Base-by-base conservation (phyloP, 2,888 invertebrate genomes). In the Hanleya hanleyi region DNA sequence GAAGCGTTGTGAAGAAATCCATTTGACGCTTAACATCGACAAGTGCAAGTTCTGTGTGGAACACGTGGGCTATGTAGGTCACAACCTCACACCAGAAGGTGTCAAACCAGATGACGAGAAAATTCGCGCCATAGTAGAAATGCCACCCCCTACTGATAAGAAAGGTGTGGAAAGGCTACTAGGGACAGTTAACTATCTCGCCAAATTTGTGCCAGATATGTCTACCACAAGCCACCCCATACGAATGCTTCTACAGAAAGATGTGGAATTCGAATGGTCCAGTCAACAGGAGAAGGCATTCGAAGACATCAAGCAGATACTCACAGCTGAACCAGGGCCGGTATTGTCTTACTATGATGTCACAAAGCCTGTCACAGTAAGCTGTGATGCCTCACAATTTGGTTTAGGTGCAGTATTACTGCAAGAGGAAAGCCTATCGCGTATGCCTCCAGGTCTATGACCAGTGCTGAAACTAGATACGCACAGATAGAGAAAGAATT, bases 141-240 rank as follows among this genome's bases (percentile, higher is more conserved):
- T 62, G 62, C 26, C 62, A 33, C 9, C 32, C 7, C 62, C 62
- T 75, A 15, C 5, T 50, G 61, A 50, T 12, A 41, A 64, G 26
- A 33, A 64, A 22, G 66, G 72, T 38, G 33, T 78, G 26, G 65
- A 75, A 71, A 75, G 61, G 22, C 32, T 80, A 0, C 38, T 79
- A 0, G 77, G 77, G 7, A 80, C 70, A 73, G 69, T 77, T 7
- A 76, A 36, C 1, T 78, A 79, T 33, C 51, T 77, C 0, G 33
- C 69, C 18, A 74, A 76, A 35, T 78, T 78, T 65, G 50, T 69
- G 18, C 75, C 76, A 57, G 75, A 74, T 41, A 29, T 76, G 15
- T 38, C 77, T 4, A 71, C 67, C 7, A 29, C 61, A 1, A 71
- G 67, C 9, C 37, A 41, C 18, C 71, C 71, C 38, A 32, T 71